Evolutionary conservation across 2,113 vertebrate genomes (phyloP).

Genomic region (Cynoglossus semilaevis): DNA sequence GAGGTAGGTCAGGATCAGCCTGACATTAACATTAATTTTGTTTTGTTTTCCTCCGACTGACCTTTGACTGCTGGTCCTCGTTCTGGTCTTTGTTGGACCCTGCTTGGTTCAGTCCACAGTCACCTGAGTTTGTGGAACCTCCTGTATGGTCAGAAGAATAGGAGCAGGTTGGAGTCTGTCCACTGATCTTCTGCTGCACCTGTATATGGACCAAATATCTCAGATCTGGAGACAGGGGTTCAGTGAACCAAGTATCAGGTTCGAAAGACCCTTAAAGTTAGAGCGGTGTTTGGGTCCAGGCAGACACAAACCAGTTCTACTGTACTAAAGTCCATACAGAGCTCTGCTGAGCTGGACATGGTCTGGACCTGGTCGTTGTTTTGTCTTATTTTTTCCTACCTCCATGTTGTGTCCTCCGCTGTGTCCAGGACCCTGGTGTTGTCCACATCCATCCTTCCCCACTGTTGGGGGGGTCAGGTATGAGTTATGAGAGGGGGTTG

Average conservation of each 20-base stretch:
- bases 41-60: constrained; percentile 60
- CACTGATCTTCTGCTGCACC: constrained; percentile 73
- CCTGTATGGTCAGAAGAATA: constrained; percentile 75
- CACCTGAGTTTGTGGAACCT: constrained; percentile 66
- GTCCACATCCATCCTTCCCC: constrained; percentile 76
- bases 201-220: constrained; percentile 12
- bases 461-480: constrained; percentile 80
- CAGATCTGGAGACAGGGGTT: too few species aligned
- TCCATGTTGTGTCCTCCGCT: constrained; percentile 77
- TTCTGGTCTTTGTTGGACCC: constrained; percentile 67
- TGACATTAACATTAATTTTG: constrained; percentile 70
- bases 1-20: too few species aligned
- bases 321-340: too few species aligned
- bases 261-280: too few species aligned
- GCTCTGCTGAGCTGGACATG: too few species aligned
- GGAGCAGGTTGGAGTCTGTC: constrained; percentile 63
- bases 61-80: constrained; percentile 76
- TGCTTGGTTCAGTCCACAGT: constrained; percentile 62
- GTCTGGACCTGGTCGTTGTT: too few species aligned
- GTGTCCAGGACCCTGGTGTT: constrained; percentile 68
- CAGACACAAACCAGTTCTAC: too few species aligned
- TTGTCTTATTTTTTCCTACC: constrained; percentile 78
- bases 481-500: constrained; percentile 82
- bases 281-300: too few species aligned
- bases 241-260: too few species aligned